Conservation (phyloP, 2,888 invertebrate genomes). For the Dryomyza anilis region DNA sequence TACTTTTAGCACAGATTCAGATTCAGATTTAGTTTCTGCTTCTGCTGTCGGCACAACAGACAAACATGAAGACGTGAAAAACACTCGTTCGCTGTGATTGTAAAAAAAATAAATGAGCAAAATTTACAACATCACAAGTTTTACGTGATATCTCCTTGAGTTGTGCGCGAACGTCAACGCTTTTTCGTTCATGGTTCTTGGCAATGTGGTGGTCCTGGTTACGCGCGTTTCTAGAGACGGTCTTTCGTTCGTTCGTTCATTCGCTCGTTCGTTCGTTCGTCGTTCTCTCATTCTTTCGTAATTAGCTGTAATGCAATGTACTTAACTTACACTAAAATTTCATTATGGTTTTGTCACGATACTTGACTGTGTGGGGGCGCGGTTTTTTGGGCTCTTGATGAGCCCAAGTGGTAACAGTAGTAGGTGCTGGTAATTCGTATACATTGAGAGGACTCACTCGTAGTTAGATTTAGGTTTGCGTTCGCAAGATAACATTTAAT, state of each 20-base stretch:
- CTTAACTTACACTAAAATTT: slow-evolving; percentile 10
- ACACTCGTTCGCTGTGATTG: background rate
- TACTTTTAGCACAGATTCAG: background rate
- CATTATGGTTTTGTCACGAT: slow-evolving; percentile 1
- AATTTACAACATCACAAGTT: slow-evolving; percentile 1
- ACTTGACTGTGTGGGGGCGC: no score
- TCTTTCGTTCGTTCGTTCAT: background rate
- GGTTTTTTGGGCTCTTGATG: no score
- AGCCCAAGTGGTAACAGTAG: no score
- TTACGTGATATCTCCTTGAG: background rate
- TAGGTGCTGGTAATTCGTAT: no score
- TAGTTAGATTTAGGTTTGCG: no score
- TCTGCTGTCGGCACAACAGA: no score
- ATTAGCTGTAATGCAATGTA: slow-evolving; percentile 12
- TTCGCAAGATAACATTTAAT: no score
- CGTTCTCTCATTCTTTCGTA: background rate
- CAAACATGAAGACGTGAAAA: background rate
- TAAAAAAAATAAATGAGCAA: slow-evolving; percentile 7
- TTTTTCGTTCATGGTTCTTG: background rate
- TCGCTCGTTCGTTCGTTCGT: background rate
- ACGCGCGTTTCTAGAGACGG: background rate
- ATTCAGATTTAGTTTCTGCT: no score
- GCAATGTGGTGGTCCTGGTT: background rate
- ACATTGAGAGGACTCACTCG: no score
- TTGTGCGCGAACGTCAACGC: background rate